These are phyloP conservation scores for Strigamia crassipes DNA, from an alignment of 2,888 invertebrate species.

Conservation along the genomic window DNA sequence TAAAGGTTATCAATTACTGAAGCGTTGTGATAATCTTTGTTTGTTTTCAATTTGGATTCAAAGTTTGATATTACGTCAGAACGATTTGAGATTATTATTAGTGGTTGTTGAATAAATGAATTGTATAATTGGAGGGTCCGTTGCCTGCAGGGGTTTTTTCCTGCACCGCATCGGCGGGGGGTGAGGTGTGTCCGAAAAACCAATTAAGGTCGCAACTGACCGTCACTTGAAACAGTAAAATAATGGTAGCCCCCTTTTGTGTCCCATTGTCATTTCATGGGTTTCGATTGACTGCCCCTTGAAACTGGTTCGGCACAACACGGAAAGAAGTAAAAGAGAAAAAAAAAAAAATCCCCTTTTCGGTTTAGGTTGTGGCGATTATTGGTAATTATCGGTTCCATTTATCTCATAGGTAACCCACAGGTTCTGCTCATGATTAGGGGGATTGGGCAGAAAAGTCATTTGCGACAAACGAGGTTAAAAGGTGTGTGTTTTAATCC, in stretches of 20 bases:
- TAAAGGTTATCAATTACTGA: neutral
- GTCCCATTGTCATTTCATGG: conserved; percentile 21
- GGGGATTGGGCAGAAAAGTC: neutral
- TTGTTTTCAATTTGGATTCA: too few species aligned
- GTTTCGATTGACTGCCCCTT: conserved; percentile 27
- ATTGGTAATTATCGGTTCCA: conserved; percentile 7
- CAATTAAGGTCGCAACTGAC: conserved; percentile 31
- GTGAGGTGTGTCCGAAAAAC: neutral
- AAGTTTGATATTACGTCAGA: too few species aligned
- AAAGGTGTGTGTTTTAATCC: conserved; percentile 2
- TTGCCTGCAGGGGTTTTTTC: neutral
- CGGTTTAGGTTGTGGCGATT: neutral
- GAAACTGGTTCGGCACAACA: neutral
- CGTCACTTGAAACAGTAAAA: conserved; percentile 23
- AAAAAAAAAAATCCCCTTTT: neutral
- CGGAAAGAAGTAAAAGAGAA: neutral
- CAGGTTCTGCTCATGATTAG: conserved; percentile 22
- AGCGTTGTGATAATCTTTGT: too few species aligned
- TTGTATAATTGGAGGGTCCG: conserved; percentile 11
- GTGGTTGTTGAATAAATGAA: neutral
- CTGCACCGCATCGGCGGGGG: neutral
- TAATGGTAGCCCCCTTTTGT: neutral
- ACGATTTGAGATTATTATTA: too few species aligned
- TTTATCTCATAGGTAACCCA: neutral
- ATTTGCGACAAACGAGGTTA: conserved; percentile 15